A percentile compares a stretch with the other conserved stretches of the same genome.
These are phyloP conservation scores for Leptoteleia sp. DNA, from an alignment of 1,140 invertebrate species.

Conservation along the genomic window DNA sequence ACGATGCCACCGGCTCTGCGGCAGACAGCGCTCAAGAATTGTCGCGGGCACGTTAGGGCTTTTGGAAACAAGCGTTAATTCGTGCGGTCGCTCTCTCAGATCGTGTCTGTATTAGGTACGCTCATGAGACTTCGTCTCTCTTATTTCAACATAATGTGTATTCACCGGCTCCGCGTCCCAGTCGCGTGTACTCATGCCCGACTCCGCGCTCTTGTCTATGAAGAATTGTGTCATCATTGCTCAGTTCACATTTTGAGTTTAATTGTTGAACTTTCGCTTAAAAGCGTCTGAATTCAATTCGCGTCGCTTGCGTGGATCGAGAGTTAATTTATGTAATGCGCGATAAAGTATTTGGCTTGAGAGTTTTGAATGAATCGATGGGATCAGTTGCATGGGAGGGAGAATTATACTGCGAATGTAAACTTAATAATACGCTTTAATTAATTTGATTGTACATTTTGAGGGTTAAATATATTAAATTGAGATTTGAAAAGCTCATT, in stretches of 20 bases:
- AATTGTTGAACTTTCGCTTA: constrained; percentile 32
- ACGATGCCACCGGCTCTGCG: constrained; percentile 72
- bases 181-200: constrained; percentile 32
- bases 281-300: constrained; percentile 28
- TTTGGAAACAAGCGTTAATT: constrained; percentile 81
- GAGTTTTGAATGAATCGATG: too few relatives aligned
- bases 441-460: too few relatives aligned
- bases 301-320: not conserved
- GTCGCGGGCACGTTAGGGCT: constrained; percentile 80
- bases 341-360: too few relatives aligned
- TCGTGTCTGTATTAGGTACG: constrained; percentile 68
- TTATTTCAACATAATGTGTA: constrained; percentile 63
- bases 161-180: constrained; percentile 55
- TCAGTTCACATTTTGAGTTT: constrained; percentile 42
- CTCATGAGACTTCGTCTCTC: constrained; percentile 67
- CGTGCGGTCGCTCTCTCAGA: constrained; percentile 76
- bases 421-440: too few relatives aligned
- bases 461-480: too few relatives aligned
- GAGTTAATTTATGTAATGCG: too few relatives aligned
- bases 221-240: constrained; percentile 44
- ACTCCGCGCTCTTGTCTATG: constrained; percentile 47
- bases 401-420: too few relatives aligned
- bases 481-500: too few relatives aligned
- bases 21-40: constrained; percentile 82
- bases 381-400: too few relatives aligned